These are phyloP conservation scores for Acipenser ruthenus DNA, from an alignment of 2,797 vertebrate genomes.

Conservation along the genomic window DNA sequence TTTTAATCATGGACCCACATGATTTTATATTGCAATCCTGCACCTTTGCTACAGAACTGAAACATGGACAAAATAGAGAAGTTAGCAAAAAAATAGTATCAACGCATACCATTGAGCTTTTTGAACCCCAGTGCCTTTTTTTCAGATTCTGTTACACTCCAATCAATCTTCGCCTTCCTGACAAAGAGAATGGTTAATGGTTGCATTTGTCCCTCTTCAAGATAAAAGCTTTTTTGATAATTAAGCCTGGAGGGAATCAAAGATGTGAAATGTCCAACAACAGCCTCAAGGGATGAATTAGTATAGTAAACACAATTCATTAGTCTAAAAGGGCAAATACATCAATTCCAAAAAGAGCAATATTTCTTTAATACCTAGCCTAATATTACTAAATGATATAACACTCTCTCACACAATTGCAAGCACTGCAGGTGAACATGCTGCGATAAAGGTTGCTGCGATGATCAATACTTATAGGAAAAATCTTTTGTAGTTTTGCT, in stretches of 20 bases:
- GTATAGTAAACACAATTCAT: conserved; percentile 42
- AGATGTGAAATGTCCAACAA: conserved; percentile 42
- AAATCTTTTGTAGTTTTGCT: too few species aligned
- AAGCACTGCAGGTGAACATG: too few species aligned
- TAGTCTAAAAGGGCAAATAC: conserved; percentile 45
- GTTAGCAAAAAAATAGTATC: conserved; percentile 15
- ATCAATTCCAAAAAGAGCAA: conserved; percentile 46
- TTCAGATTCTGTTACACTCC: conserved; percentile 24
- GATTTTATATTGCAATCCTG: not conserved
- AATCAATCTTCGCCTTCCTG: conserved; percentile 28
- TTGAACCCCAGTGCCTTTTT: conserved; percentile 9
- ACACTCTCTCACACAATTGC: too few species aligned
- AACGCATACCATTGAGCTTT: conserved; percentile 18
- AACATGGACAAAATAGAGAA: conserved; percentile 7
- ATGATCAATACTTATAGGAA: too few species aligned
- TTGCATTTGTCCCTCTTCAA: conserved; percentile 35
- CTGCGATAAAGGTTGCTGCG: too few species aligned
- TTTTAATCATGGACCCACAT: not conserved
- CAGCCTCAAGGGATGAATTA: conserved; percentile 41
- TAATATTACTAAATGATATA: too few species aligned
- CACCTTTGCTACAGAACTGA: not conserved
- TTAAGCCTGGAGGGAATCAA: conserved; percentile 48
- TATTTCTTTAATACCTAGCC: not conserved
- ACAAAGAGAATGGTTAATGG: conserved; percentile 27
- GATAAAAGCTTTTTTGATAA: conserved; percentile 44